phyloP scores from a whole-genome alignment of 2,113 vertebrate genomes.

The Chaenogobius annularis region DNA sequence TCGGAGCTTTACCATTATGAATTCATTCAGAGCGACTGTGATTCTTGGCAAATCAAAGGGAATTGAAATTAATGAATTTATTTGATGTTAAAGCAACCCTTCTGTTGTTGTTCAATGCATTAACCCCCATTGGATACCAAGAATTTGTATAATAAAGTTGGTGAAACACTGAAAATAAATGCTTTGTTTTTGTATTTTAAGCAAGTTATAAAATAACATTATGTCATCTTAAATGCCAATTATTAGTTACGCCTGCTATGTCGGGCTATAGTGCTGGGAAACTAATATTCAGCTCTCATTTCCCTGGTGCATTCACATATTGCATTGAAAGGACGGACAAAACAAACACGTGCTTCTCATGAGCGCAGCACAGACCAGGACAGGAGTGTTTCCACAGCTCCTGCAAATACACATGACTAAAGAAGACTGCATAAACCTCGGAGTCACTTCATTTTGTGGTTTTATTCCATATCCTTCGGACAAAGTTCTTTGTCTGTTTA shows the following conservation, averaged over 20 bases:
- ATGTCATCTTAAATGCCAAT: neutral
- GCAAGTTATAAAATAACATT: neutral
- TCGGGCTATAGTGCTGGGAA: constrained; percentile 29
- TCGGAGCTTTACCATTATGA: constrained; percentile 66
- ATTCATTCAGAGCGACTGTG: constrained; percentile 54
- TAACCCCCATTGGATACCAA: constrained; percentile 70
- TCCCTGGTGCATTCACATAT: constrained; percentile 59
- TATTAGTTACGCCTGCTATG: constrained; percentile 23
- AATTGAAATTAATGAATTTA: constrained; percentile 56
- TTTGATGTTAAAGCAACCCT: constrained; percentile 57
- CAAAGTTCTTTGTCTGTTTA: no score
- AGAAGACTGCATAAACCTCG: neutral
- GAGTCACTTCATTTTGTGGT: neutral
- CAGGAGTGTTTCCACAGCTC: neutral
- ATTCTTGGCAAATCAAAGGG: constrained; percentile 44
- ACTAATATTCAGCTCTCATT: constrained; percentile 51
- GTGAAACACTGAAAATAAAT: constrained; percentile 48
- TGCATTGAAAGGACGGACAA: constrained; percentile 43
- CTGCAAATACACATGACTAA: neutral
- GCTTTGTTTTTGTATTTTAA: neutral
- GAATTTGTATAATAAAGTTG: constrained; percentile 81
- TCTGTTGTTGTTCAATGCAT: constrained; percentile 66
- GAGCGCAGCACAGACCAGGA: neutral
- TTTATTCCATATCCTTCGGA: neutral
- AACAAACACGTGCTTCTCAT: constrained; percentile 9